Evolutionary conservation across 2,888 invertebrate species (phyloP).

Genomic region (Cataglyphis rosenhaueri): DNA sequence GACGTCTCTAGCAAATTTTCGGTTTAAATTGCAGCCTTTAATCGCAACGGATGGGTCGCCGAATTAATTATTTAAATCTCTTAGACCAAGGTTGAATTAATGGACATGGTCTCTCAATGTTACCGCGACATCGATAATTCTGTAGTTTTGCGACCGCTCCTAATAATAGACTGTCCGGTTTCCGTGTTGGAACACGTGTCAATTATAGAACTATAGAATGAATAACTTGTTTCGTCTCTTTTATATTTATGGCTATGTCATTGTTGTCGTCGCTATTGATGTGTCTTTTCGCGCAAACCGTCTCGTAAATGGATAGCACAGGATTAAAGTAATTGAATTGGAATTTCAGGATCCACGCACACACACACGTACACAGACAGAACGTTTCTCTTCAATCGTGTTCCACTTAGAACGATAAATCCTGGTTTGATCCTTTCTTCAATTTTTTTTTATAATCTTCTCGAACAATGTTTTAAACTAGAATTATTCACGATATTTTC

Average conservation of each 20-base stretch:
- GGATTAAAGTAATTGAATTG: slow-evolving; percentile 1
- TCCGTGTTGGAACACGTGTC: slow-evolving; percentile 56
- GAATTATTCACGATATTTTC: slow-evolving; percentile 10
- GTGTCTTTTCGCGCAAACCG: background rate
- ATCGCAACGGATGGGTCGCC: slow-evolving; percentile 71
- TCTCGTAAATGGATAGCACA: background rate
- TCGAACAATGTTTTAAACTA: background rate
- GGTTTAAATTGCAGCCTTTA: slow-evolving; percentile 73
- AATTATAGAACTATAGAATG: slow-evolving; percentile 36
- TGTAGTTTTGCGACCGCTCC: slow-evolving; percentile 74
- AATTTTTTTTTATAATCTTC: slow-evolving; percentile 1
- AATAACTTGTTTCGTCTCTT: slow-evolving; percentile 30
- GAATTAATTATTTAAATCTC: slow-evolving; percentile 82
- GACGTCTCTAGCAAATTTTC: slow-evolving; percentile 24
- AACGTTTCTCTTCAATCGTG: background rate
- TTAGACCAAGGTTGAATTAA: slow-evolving; percentile 82
- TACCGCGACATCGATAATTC: slow-evolving; percentile 81
- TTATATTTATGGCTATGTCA: slow-evolving; percentile 49
- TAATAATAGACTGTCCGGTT: slow-evolving; percentile 68
- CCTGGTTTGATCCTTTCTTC: background rate
- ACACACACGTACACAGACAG: too few relatives aligned
- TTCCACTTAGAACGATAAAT: background rate
- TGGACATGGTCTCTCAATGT: slow-evolving; percentile 79
- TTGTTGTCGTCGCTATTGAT: background rate
- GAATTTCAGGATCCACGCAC: background rate